These are phyloP conservation scores for Hesperophylax magnus DNA, from an alignment of 1,140 invertebrate species.

Conservation along the genomic window DNA sequence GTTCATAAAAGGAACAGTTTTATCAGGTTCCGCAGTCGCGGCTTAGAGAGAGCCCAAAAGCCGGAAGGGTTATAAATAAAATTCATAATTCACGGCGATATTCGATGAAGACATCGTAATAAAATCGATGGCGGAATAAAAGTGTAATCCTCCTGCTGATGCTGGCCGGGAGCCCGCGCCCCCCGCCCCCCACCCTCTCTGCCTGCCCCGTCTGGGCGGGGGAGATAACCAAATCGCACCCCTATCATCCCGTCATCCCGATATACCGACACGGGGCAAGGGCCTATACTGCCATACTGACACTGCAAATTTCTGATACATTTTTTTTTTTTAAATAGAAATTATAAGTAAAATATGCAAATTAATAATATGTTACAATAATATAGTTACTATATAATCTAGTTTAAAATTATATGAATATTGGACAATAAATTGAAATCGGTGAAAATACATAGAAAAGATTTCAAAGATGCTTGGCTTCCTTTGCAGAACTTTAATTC, in stretches of 20 bases:
- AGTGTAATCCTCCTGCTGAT: conserved; percentile 5
- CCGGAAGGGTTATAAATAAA: conserved; percentile 8
- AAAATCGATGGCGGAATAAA: conserved; percentile 33
- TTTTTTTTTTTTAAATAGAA: not conserved
- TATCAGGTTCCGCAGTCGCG: no score
- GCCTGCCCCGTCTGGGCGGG: not conserved
- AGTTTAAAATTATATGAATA: no score
- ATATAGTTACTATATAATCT: no score
- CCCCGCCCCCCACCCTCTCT: not conserved
- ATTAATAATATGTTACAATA: no score
- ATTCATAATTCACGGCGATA: conserved; percentile 17
- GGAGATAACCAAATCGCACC: conserved; percentile 36
- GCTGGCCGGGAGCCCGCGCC: not conserved
- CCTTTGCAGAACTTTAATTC: no score
- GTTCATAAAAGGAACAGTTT: no score
- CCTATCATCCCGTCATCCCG: conserved; percentile 7
- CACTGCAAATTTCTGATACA: not conserved
- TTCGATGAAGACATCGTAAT: conserved; percentile 31
- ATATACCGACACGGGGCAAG: no score
- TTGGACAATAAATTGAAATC: no score
- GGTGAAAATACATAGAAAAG: no score
- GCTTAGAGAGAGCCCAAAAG: not conserved
- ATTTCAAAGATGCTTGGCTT: no score
- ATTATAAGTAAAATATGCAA: no score
- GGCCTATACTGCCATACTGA: not conserved